Conservation (phyloP, 1,140 invertebrate genomes). For the Hesperophylax magnus region DNA sequence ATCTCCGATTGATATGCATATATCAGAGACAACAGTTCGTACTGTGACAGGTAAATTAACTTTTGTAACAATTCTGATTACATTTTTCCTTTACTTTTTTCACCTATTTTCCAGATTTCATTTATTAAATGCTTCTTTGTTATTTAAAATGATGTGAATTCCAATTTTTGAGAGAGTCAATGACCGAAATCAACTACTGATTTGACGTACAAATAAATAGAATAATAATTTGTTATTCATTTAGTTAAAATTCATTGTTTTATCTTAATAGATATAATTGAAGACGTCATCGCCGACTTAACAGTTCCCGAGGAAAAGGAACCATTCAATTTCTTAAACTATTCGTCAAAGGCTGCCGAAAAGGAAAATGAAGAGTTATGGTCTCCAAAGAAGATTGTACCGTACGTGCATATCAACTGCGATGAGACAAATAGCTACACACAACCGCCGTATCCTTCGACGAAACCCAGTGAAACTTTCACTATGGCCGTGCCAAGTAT, state of each 20-base stretch:
- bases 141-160: too few species aligned
- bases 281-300: conserved; percentile 72
- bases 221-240: too few species aligned
- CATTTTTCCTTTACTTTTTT: too few species aligned
- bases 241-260: background rate
- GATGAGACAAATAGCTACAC: conserved; percentile 62
- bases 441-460: conserved; percentile 62
- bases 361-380: conserved; percentile 78
- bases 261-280: conserved; percentile 69
- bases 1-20: conserved; percentile 79
- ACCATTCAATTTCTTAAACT: conserved; percentile 63
- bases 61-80: background rate
- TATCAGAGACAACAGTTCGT: conserved; percentile 82
- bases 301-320: conserved; percentile 69
- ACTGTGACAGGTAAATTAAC: conserved; percentile 71
- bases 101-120: too few species aligned
- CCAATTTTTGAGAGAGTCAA: background rate
- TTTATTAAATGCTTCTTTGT: too few species aligned
- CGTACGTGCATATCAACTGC: conserved; percentile 59
- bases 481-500: conserved; percentile 70
- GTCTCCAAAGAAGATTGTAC: conserved; percentile 77
- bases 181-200: background rate
- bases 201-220: background rate
- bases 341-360: conserved; percentile 61
- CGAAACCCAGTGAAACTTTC: conserved; percentile 69